Percentiles rank a stretch among this genome's conserved stretches.
Conservation (phyloP, 2,888 invertebrate species). For the Syrista parreyssii region DNA sequence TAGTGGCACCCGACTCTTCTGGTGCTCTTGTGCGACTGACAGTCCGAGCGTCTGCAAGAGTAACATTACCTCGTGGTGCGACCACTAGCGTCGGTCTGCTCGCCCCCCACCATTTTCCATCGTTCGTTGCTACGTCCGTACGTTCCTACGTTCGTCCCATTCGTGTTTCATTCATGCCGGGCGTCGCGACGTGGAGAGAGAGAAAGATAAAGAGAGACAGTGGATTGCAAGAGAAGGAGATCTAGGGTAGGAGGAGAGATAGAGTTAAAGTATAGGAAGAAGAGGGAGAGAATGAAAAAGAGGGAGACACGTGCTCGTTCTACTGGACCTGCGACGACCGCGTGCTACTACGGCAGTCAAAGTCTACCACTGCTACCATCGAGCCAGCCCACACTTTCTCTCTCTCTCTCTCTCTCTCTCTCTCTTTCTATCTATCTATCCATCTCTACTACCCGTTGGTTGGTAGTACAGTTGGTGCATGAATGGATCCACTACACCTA, state of each 20-base stretch:
- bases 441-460: conserved; percentile 28
- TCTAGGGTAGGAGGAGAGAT: conserved; percentile 1
- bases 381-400: conserved; percentile 40
- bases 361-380: conserved; percentile 33
- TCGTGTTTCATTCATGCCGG: conserved; percentile 42
- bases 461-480: conserved; percentile 30
- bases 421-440: conserved; percentile 34
- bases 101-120: conserved; percentile 52
- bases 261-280: conserved; percentile 5
- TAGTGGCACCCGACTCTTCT: background rate
- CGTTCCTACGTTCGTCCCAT: conserved; percentile 33
- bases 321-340: conserved; percentile 2
- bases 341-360: conserved; percentile 23
- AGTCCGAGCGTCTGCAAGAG: conserved; percentile 46
- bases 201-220: too few relatives aligned
- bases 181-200: conserved; percentile 34
- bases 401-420: conserved; percentile 30
- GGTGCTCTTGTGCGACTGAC: conserved; percentile 39
- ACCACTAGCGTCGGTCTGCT: conserved; percentile 39
- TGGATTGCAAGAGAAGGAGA: too few relatives aligned
- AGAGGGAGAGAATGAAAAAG: conserved; percentile 8
- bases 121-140: conserved; percentile 33
- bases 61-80: conserved; percentile 37
- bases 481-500: conserved; percentile 40
- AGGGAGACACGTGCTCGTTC: conserved; percentile 8